Base-by-base conservation (phyloP, 2,888 invertebrate genomes). In the Plebejus melissa region DNA sequence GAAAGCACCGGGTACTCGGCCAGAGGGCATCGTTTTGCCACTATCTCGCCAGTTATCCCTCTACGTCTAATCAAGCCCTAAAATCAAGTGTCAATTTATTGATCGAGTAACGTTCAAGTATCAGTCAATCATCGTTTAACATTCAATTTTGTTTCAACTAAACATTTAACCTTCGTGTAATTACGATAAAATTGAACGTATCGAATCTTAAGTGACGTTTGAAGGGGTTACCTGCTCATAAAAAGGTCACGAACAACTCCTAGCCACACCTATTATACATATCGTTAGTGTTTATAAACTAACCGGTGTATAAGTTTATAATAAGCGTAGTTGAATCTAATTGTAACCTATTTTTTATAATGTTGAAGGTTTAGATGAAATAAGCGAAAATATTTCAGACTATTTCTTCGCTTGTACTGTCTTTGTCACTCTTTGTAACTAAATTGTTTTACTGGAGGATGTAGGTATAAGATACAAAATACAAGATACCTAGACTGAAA, bases 171-270 rank as follows among this genome's bases (percentile, higher is more conserved):
- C 72, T 72, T 72, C 72, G n/a, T 22, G 7, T 9, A 72, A 72
- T 72, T 72, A 54, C 16, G 54, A 72, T 54, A 72, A 72, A 72
- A 54, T 72, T 72, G 72, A 72, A 50, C 72, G 72, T 72, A 72
- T 50, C 72, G 13, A 72, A 72, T 72, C 50, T 11, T 28, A 50
- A 54, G 54, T 72, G 72, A 72, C 54, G 72, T 72, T 28, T 50
- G 72, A 32, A 72, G 72, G 72, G 72, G 72, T 72, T 54, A 70
- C 38, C 70, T 70, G 41, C 16, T 70, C 71, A 22, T 71, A 54
- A 72, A 72, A 72, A 72, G 72, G 72, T 72, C 72, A 72, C 28
- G 72, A 72, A 2, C 28, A 22, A 54, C 28, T 13, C 32, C 50
- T 32, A 16, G 16, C 72, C 72, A 72, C 72, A 36, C 72, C 72